Evolutionary conservation across 2,888 invertebrate species (phyloP), one percentile per base, ranked within the genome.

Genomic region (Antitype chi): DNA sequence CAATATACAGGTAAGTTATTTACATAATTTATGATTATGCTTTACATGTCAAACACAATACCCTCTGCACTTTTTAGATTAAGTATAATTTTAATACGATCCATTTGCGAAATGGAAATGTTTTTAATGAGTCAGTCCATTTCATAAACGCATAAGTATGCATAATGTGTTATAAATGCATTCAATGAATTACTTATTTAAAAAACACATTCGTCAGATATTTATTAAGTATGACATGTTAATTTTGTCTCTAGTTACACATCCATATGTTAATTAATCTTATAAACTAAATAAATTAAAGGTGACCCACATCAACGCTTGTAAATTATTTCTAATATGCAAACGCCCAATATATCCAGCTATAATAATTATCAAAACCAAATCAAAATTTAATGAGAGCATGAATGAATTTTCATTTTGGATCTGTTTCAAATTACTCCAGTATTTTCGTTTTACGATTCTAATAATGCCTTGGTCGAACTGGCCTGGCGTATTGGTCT

Each of bases 1-100:
- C 72, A 85, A 87, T 77, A 87, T 25, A 64, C 84, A 89, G 93
- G 93, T 93, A 85, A 93, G 93, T 89, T 76, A 38, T 81, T 78
- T 80, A 74, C 62, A 59, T 74, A 55, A 67, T 70, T 74, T 67
- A 70, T 70, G 76, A 74, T 80, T 82, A 84, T 89, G 83, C 62
- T 87, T 63, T 63, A 81, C 67, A 60, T 72, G 49, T 72, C 53
- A 63, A 67, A 80, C 49, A 62, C 66, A 70, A 71, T 66, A 28
- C 62, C 68, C 71, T 83, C 63, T 63, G 60, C 32, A 72, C 69
- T 81, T 82, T 78, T 64, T 63, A 62, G 15, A 62, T 55, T 69
- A 62, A 47, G 49, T 72, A 63, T 71, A 60, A 71, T 76, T 75
- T 28, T 49, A 84, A 81, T 76, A 81, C 83, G 78, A 78, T 87